Conservation (phyloP, 2,797 vertebrate genomes). For the Dicrostonyx torquatus region DNA sequence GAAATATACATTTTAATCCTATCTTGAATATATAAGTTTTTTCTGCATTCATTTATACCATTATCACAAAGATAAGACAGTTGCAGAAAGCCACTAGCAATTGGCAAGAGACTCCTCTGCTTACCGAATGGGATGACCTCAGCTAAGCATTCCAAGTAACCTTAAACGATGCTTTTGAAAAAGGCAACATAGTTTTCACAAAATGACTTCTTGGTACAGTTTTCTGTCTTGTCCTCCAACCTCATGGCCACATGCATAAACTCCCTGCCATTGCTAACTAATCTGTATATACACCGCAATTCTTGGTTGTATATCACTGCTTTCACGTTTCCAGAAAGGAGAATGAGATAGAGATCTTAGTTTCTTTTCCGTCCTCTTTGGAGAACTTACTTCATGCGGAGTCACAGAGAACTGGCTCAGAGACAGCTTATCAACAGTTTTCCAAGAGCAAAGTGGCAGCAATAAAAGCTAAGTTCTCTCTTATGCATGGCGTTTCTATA, state of each 20-base stretch:
- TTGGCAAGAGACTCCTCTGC: not conserved
- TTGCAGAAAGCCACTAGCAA: not conserved
- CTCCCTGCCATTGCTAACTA: not conserved
- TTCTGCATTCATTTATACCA: not conserved
- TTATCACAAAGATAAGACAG: not conserved
- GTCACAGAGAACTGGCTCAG: not conserved
- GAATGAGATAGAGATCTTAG: not conserved
- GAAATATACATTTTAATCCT: not conserved
- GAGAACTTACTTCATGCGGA: not conserved
- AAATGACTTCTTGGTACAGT: not conserved
- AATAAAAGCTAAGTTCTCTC: not conserved
- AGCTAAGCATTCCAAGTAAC: not conserved
- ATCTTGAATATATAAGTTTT: not conserved
- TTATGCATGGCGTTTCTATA: not conserved
- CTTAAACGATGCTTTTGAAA: not conserved
- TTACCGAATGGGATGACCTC: not conserved
- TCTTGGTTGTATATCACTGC: not conserved
- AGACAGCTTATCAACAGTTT: not conserved
- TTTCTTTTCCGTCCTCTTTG: not conserved
- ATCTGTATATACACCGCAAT: not conserved
- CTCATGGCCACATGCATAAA: not conserved
- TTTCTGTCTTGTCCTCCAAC: not conserved
- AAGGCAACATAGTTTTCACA: not conserved
- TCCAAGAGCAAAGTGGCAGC: not conserved
- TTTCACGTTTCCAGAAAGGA: not conserved